Evolutionary conservation across 1,140 invertebrate genomes (phyloP), one percentile per base, ranked within the genome.

Genomic region (Listronotus bonariensis): DNA sequence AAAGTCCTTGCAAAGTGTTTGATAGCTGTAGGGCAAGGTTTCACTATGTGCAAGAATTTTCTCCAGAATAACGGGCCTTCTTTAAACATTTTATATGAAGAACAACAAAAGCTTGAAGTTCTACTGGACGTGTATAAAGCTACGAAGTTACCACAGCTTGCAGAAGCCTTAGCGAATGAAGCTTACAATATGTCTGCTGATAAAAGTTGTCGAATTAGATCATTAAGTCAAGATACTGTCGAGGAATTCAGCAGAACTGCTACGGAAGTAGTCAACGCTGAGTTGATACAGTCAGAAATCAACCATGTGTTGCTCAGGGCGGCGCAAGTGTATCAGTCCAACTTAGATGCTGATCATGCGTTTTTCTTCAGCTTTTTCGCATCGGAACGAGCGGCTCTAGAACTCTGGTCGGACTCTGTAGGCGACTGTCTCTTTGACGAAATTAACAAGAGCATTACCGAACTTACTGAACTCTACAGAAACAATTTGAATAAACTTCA

Each of bases 251-350:
- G 86, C 86, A 83, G 81, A 38, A 78, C 85, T 41, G 88, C 89
- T 2, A 84, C 87, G 63, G 87, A 91, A 72, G 84, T 86, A 0
- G 85, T 90, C 3, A 88, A 87, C 68, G 83, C 86, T 15, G 88
- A 90, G 73, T 77, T 91, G 1, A 86, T 90, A 11, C 87, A 89
- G 69, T 85, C 86, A 0, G 89, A 91, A 77, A 87, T 91, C 56
- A 84, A 87, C 12, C 87, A 90, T 64, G 86, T 89, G 4, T 83
- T 91, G 65, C 81, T 82, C 54, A 81, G 86, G 14, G 87, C 86
- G 66, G 87, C 86, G 8, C 85, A 87, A 68, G 77, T 85, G 11
- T 89, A 88, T 69, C 86, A 80, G 80, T 56, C 75, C 72, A 49
- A 82, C 82, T 15, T 82, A 81, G 73, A 73, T 80, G 63, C 68